A percentile compares a stretch with the other conserved stretches of the same genome.
phyloP scores from a whole-genome alignment of 92 coral and sea anemone genomes.

The Isaurus tuberculatus region DNA sequence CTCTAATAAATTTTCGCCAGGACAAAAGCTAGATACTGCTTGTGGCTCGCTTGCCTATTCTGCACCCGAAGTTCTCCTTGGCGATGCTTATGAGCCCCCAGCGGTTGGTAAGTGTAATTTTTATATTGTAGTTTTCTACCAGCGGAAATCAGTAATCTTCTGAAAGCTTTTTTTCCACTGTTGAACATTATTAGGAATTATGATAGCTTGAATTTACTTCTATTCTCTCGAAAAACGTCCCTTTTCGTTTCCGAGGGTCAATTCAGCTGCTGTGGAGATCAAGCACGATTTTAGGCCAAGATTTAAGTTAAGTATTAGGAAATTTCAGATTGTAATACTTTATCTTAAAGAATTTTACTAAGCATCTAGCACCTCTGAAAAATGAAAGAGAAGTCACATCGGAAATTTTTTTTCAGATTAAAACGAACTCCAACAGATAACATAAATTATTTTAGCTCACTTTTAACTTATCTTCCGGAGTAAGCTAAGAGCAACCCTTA shows the following conservation, averaged over 20 bases:
- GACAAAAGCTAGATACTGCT: conserved; percentile 96
- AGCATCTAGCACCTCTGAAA: neutral
- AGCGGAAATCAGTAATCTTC: conserved; percentile 12
- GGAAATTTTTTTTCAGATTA: neutral
- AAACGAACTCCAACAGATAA: neutral
- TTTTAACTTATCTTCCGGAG: neutral
- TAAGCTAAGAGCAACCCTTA: neutral
- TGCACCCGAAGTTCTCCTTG: conserved; percentile 97
- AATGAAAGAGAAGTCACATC: neutral
- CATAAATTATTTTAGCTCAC: neutral
- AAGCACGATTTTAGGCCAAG: too few species aligned
- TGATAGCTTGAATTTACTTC: neutral
- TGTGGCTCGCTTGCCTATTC: conserved; percentile 98
- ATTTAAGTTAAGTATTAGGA: neutral
- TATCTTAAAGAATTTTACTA: neutral
- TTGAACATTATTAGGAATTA: neutral
- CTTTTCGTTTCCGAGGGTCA: neutral
- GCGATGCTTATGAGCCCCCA: conserved; percentile 98
- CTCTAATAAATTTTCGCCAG: conserved; percentile 94
- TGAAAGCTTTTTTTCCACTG: conserved; percentile 1
- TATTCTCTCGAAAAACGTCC: neutral
- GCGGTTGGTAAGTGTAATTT: conserved; percentile 89
- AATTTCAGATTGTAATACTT: neutral
- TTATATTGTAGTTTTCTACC: conserved; percentile 13
- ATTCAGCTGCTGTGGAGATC: conserved; percentile 8